Conservation (phyloP, 1,140 invertebrate genomes). For the Temnothorax nylanderi region DNA sequence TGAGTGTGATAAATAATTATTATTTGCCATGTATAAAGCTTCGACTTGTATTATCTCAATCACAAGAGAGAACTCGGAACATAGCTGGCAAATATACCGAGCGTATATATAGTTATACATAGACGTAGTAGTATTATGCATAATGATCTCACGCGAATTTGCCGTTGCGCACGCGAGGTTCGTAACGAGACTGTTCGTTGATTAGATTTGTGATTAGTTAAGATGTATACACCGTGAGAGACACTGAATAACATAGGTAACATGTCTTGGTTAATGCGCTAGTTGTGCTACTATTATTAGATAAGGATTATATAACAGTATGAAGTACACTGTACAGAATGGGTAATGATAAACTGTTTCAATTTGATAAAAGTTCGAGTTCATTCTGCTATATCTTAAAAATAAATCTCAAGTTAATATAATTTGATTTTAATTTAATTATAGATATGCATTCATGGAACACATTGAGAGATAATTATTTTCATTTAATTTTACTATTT, state of each 20-base stretch:
- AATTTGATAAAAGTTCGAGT: background rate
- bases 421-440: background rate
- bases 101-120: background rate
- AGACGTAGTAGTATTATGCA: constrained; percentile 26
- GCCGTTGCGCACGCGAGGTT: constrained; percentile 22
- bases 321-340: background rate
- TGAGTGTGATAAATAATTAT: background rate
- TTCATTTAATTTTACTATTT: background rate
- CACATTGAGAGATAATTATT: background rate
- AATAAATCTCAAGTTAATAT: background rate
- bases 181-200: constrained; percentile 60
- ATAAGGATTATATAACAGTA: background rate
- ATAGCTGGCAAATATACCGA: background rate
- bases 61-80: background rate
- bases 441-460: background rate
- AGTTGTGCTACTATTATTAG: background rate
- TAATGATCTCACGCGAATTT: constrained; percentile 65
- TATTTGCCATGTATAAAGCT: background rate
- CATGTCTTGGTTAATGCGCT: constrained; percentile 15
- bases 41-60: constrained; percentile 6
- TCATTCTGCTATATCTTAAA: background rate
- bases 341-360: background rate
- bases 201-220: constrained; percentile 72
- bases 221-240: constrained; percentile 32
- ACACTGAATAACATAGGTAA: constrained; percentile 26